Evolutionary conservation across 2,797 vertebrate genomes (phyloP).

Genomic region (Tapera naevia): DNA sequence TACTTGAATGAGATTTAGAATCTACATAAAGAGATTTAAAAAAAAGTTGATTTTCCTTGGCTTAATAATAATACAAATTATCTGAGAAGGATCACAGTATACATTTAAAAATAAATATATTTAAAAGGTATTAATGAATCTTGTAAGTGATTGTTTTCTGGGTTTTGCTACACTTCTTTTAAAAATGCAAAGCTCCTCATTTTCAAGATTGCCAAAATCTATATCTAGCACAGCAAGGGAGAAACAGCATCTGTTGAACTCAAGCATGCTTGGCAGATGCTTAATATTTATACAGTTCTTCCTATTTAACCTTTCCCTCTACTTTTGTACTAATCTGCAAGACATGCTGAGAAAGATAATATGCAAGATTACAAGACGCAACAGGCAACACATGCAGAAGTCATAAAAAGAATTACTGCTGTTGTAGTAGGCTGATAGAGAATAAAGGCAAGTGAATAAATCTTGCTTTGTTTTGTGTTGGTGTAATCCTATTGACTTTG

Average conservation of each 20-base stretch:
- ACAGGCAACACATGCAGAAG: background rate
- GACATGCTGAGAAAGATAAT: slow-evolving; percentile 27
- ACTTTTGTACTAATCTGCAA: slow-evolving; percentile 8
- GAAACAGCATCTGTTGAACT: background rate
- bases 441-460: slow-evolving; percentile 3
- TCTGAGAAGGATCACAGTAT: background rate
- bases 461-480: background rate
- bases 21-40: background rate
- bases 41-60: background rate
- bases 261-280: background rate
- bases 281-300: slow-evolving; percentile 4
- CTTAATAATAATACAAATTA: background rate
- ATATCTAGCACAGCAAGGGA: slow-evolving; percentile 2
- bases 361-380: background rate
- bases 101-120: background rate
- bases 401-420: background rate
- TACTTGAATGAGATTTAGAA: background rate
- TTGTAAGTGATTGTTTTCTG: background rate
- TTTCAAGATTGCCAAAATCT: slow-evolving; percentile 1
- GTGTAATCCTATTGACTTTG: background rate
- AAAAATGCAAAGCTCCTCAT: background rate
- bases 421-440: background rate
- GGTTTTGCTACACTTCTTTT: background rate
- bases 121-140: background rate
- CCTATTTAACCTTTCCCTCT: slow-evolving; percentile 32